These are phyloP conservation scores for Pteria penguin DNA, from an alignment of 2,888 invertebrate species.

Conservation along the genomic window DNA sequence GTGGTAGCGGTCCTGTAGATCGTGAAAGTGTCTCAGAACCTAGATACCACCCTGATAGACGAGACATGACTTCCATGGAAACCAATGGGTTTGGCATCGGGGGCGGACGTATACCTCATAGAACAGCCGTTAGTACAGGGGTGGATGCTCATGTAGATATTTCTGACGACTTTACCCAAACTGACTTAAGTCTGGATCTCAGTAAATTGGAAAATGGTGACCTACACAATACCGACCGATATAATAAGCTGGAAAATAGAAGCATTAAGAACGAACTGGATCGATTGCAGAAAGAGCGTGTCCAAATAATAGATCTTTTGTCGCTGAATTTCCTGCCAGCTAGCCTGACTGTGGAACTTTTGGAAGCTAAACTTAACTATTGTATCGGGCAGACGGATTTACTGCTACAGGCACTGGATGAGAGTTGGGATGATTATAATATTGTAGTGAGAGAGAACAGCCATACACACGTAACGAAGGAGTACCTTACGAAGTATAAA, in stretches of 20 bases:
- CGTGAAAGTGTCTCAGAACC: neutral
- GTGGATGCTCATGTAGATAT: constrained; percentile 57
- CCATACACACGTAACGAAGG: constrained; percentile 53
- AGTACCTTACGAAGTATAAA: constrained; percentile 70
- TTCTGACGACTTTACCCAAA: constrained; percentile 69
- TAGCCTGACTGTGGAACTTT: constrained; percentile 78
- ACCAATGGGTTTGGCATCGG: no score
- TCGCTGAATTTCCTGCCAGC: constrained; percentile 76
- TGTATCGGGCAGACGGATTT: constrained; percentile 80
- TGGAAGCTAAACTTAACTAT: constrained; percentile 80
- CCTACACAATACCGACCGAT: neutral
- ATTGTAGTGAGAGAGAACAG: constrained; percentile 33
- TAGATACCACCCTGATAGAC: neutral
- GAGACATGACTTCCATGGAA: no score
- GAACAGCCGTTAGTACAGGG: constrained; percentile 44
- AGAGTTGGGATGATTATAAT: constrained; percentile 57
- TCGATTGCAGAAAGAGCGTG: constrained; percentile 72
- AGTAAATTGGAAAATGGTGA: neutral
- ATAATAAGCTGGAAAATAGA: constrained; percentile 18
- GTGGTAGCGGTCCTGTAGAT: neutral
- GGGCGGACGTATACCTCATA: neutral
- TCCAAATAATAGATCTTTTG: constrained; percentile 75
- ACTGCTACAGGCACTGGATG: constrained; percentile 75
- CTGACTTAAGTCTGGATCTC: constrained; percentile 47
- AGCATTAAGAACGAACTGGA: constrained; percentile 72